These are phyloP conservation scores for Byasa hedistus DNA, from an alignment of 2,888 invertebrate species.

Conservation along the genomic window DNA sequence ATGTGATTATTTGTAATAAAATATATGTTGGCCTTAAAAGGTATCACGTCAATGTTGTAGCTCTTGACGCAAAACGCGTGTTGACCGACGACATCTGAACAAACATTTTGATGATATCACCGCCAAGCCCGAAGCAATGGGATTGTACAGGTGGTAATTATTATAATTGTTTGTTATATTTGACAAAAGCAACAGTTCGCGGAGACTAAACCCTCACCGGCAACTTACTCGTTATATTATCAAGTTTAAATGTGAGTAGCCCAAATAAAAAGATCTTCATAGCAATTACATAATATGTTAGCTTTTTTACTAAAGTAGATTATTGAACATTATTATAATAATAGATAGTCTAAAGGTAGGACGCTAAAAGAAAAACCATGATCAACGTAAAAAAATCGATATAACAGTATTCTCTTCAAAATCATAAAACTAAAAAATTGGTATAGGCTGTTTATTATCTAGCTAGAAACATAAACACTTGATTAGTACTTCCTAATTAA, in stretches of 20 bases:
- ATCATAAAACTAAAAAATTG: no score
- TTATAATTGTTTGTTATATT: conserved; percentile 30
- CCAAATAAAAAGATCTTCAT: background rate
- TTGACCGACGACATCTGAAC: conserved; percentile 59
- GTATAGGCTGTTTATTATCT: no score
- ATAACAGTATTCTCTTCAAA: no score
- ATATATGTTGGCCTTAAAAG: conserved; percentile 45
- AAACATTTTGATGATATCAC: conserved; percentile 64
- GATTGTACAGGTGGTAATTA: conserved; percentile 36
- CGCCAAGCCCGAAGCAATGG: conserved; percentile 30
- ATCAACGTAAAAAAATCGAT: no score
- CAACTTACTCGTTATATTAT: background rate
- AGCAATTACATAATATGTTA: no score
- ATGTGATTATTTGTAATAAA: background rate
- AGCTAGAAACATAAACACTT: no score
- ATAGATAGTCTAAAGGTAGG: no score
- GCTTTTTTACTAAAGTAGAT: no score
- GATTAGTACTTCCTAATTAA: no score
- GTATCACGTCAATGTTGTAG: conserved; percentile 47
- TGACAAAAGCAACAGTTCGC: conserved; percentile 22
- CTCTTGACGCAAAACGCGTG: conserved; percentile 55
- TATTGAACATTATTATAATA: no score
- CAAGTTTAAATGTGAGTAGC: conserved; percentile 10
- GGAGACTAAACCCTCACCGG: conserved; percentile 9
- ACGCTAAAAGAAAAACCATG: no score